A percentile compares a stretch with the other conserved stretches of the same genome.
Conservation (phyloP, 92 coral and sea anemone species). For the Scolanthus callimorphus region DNA sequence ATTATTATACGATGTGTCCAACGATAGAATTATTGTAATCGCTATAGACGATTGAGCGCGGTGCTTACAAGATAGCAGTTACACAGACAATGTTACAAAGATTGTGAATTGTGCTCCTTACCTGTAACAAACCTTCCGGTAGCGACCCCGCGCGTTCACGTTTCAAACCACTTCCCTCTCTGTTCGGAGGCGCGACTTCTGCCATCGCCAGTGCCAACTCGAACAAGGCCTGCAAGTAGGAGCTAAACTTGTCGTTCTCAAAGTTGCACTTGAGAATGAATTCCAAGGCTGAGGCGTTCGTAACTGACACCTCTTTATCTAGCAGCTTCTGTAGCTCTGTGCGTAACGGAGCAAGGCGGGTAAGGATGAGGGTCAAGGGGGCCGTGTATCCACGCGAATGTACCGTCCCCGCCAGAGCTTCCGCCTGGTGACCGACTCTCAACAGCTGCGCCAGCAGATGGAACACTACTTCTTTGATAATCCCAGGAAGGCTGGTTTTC, state of each 20-base stretch:
- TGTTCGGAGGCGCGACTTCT: constrained; percentile 46
- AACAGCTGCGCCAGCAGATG: constrained; percentile 87
- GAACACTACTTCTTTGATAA: constrained; percentile 63
- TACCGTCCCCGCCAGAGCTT: constrained; percentile 18
- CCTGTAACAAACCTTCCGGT: constrained; percentile 18
- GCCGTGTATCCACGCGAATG: constrained; percentile 33
- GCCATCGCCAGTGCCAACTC: constrained; percentile 77
- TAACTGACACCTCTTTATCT: constrained; percentile 86
- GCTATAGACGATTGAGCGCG: too few species aligned
- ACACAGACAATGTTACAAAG: too few species aligned
- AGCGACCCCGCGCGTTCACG: constrained; percentile 24
- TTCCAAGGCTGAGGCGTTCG: constrained; percentile 77
- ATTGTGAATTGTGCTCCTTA: too few species aligned
- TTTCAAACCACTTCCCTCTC: constrained; percentile 9
- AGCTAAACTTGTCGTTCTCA: constrained; percentile 88
- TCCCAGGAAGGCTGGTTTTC: constrained; percentile 56
- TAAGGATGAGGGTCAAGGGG: constrained; percentile 35
- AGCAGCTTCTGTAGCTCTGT: constrained; percentile 81
- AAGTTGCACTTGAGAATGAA: constrained; percentile 90
- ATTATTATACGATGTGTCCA: too few species aligned
- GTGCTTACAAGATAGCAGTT: too few species aligned
- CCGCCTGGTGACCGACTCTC: constrained; percentile 43
- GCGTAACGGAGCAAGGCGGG: constrained; percentile 68
- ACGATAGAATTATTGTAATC: too few species aligned
- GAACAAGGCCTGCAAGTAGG: constrained; percentile 88